These are phyloP conservation scores for Sorex araneus DNA, from an alignment of 2,113 vertebrate species.

Conservation along the genomic window DNA sequence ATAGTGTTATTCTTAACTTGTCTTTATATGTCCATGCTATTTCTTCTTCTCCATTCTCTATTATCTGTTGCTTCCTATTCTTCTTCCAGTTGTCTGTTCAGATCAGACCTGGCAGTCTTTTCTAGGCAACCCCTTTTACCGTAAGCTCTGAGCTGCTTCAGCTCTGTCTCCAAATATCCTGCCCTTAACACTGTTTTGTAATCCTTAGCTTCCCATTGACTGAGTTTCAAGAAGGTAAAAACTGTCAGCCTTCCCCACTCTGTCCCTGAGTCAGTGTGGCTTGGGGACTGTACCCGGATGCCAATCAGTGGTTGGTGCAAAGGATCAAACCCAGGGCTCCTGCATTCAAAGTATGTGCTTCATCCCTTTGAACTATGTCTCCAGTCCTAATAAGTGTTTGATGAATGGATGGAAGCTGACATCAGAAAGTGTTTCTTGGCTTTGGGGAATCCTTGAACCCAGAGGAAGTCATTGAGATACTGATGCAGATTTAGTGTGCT, in stretches of 20 bases:
- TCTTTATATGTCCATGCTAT: background rate
- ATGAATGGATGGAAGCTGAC: conserved; percentile 38
- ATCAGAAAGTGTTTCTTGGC: conserved; percentile 56
- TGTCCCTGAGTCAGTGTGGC: background rate
- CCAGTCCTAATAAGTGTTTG: background rate
- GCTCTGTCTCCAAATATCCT: background rate
- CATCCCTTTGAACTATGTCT: background rate
- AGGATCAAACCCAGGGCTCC: too few relatives aligned
- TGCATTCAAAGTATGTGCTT: too few relatives aligned
- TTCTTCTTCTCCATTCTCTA: background rate
- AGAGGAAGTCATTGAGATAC: conserved; percentile 12
- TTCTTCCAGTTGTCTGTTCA: background rate
- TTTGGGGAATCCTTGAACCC: conserved; percentile 57
- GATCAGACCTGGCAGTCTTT: background rate
- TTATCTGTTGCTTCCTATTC: background rate
- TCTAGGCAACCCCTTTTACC: background rate
- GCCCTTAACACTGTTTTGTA: conserved; percentile 10
- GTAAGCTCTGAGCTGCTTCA: background rate
- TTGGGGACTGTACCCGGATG: too few relatives aligned
- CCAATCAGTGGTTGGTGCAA: too few relatives aligned
- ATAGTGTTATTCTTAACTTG: background rate
- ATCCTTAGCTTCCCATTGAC: conserved; percentile 28
- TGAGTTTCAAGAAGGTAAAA: conserved; percentile 64
- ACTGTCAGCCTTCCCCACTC: background rate
- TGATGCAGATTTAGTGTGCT: conserved; percentile 24